Evolutionary conservation across 1,140 invertebrate genomes (phyloP), one percentile per base, ranked within the genome.

Genomic region (Cotesia glomerata): DNA sequence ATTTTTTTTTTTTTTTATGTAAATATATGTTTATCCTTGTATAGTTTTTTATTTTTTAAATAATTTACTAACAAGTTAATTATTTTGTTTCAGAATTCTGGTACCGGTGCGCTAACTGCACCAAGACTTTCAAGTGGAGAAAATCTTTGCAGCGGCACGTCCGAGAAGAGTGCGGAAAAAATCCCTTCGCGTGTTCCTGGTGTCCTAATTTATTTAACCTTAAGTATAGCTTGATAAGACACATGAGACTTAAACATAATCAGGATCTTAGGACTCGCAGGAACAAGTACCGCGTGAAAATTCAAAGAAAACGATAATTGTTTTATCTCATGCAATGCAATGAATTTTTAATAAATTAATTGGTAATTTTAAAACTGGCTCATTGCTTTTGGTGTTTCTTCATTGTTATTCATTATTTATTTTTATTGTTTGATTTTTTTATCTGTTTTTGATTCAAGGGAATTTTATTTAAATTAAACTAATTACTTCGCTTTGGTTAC

Each of bases 41-140:
- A 26, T 26, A 26, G 26, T 2, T 45, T 45, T 45, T 49, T 0
- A 3, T 39, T 14, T 34, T 34, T 56, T 2, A 5, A 2, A 63
- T 4, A 70, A 5, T 45, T 16, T 36, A 51, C 59, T 71, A 64
- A 71, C 35, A 36, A 16, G 14, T 0, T 3, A 9, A 16, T 49
- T 56, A 45, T 52, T 64, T 51, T 78, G 77, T 78, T 78, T 74
- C 77, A 78, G 77, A 7, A 1, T 4, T 13, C 9, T 9, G 7
- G 0, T 69, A 72, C 61, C 16, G 14, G 9, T 74, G 74, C 13
- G 18, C 8, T 1, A 26, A 49, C 8, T 92, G 91, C 73, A 86
- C 86, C 45, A 88, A 90, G 71, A 86, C 82, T 61, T 92, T 91
- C 79, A 85, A 88, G 69, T 84, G 90, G 39, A 91, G 90, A 79